Percentiles rank a stretch among this genome's conserved stretches.
These are phyloP conservation scores for Rallus crepitans DNA, from an alignment of 2,797 vertebrate species.

Conservation along the genomic window DNA sequence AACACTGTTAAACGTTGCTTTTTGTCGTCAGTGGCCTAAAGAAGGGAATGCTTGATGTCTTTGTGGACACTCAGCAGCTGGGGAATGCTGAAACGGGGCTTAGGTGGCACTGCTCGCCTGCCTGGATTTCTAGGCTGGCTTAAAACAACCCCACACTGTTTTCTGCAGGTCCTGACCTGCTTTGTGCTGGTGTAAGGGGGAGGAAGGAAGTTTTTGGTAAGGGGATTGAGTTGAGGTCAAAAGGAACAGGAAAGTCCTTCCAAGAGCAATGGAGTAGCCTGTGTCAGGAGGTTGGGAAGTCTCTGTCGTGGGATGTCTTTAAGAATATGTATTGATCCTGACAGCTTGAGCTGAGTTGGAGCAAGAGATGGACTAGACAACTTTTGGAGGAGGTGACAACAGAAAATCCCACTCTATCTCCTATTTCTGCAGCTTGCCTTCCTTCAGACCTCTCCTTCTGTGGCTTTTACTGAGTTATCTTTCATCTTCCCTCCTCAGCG, in stretches of 20 bases:
- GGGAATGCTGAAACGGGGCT: not conserved
- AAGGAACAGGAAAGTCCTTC: not conserved
- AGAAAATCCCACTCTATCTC: not conserved
- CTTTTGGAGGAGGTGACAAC: too few species aligned
- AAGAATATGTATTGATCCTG: accelerated
- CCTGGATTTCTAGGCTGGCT: not conserved
- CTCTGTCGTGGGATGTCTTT: not conserved
- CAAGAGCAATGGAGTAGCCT: not conserved
- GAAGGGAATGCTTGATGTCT: not conserved
- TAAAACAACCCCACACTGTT: accelerated
- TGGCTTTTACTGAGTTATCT: not conserved
- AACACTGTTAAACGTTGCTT: not conserved
- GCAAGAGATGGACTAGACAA: not conserved
- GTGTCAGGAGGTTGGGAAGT: not conserved
- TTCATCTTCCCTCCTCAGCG: not conserved
- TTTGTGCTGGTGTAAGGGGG: not conserved
- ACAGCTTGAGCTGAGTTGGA: not conserved
- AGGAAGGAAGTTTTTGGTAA: not conserved
- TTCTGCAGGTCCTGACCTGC: not conserved
- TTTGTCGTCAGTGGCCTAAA: not conserved
- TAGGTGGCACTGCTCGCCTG: accelerated
- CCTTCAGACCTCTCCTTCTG: not conserved
- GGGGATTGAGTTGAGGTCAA: not conserved
- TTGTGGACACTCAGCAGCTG: not conserved
- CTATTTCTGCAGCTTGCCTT: not conserved